phyloP scores from a whole-genome alignment of 2,113 vertebrate species.

The Pungitius pungitius region DNA sequence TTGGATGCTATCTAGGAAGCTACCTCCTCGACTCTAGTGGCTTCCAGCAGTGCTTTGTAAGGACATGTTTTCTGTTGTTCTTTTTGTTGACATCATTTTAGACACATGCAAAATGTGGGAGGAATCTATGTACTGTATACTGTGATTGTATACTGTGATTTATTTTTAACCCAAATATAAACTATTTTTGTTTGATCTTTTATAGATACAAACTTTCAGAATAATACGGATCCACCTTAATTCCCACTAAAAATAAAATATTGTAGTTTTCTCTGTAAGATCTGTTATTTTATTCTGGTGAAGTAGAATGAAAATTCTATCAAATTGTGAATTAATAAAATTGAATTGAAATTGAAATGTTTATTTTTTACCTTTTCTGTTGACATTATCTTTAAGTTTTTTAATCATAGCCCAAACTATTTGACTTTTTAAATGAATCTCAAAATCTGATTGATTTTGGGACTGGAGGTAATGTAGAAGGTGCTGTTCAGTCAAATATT shows the following conservation, averaged over 20 bases:
- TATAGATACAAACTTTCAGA: conserved; percentile 53
- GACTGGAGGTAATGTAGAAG: neutral
- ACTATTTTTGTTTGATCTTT: conserved; percentile 70
- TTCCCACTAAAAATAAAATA: conserved; percentile 50
- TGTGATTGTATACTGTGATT: conserved; percentile 91
- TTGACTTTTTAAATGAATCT: neutral
- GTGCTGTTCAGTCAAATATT: neutral
- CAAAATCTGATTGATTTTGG: neutral
- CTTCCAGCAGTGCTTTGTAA: conserved; percentile 87
- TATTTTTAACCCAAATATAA: conserved; percentile 89
- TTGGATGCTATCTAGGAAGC: conserved; percentile 95
- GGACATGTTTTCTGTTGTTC: conserved; percentile 73
- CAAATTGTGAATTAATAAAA: conserved; percentile 70
- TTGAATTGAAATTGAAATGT: conserved; percentile 20
- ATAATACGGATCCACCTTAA: conserved; percentile 50
- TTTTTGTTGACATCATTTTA: conserved; percentile 85
- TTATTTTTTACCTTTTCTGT: no score
- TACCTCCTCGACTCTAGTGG: conserved; percentile 94
- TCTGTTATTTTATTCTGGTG: conserved; percentile 56
- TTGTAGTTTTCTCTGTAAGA: conserved; percentile 54
- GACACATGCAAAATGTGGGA: conserved; percentile 88
- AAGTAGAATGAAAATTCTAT: conserved; percentile 53
- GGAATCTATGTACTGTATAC: conserved; percentile 89
- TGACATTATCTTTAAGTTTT: neutral
- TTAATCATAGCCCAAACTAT: neutral